Evolutionary conservation across 2,888 invertebrate genomes (phyloP).

Genomic region (Ormia ochracea): DNA sequence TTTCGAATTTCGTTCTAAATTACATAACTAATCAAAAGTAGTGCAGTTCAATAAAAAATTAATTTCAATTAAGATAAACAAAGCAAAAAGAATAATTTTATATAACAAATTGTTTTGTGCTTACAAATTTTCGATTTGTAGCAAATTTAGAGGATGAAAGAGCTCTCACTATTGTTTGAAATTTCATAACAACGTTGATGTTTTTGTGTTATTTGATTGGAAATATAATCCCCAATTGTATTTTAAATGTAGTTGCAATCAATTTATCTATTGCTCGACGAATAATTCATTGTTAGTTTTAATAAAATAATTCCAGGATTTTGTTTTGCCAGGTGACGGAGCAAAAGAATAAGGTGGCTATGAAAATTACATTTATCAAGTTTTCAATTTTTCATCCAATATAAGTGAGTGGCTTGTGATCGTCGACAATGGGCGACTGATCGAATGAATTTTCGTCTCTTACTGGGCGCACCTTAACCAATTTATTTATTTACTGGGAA

Average conservation of each 20-base stretch:
- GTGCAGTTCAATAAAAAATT: neutral
- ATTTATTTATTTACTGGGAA: too few species aligned
- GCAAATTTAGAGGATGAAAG: neutral
- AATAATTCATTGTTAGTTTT: slow-evolving; percentile 51
- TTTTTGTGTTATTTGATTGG: neutral
- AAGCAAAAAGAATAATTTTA: neutral
- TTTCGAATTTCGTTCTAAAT: too few species aligned
- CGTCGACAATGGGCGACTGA: too few species aligned
- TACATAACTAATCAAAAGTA: neutral
- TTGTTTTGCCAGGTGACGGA: too few species aligned
- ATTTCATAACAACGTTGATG: slow-evolving; percentile 2
- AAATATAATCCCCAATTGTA: slow-evolving; percentile 17
- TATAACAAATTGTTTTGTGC: neutral
- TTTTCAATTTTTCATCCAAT: too few species aligned
- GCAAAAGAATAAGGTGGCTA: too few species aligned
- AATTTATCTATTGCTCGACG: slow-evolving; percentile 15
- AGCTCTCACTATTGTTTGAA: slow-evolving; percentile 1
- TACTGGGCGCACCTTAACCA: too few species aligned
- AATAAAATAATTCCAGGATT: slow-evolving; percentile 34
- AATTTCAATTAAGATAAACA: neutral
- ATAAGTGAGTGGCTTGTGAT: too few species aligned
- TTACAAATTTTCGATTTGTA: neutral
- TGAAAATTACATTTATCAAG: too few species aligned
- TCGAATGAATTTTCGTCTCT: too few species aligned
- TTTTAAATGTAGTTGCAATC: slow-evolving; percentile 26